Percentiles rank a stretch among this genome's conserved stretches.
Conservation (phyloP, 2,888 invertebrate species). For the Synanthedon myopaeformis region DNA sequence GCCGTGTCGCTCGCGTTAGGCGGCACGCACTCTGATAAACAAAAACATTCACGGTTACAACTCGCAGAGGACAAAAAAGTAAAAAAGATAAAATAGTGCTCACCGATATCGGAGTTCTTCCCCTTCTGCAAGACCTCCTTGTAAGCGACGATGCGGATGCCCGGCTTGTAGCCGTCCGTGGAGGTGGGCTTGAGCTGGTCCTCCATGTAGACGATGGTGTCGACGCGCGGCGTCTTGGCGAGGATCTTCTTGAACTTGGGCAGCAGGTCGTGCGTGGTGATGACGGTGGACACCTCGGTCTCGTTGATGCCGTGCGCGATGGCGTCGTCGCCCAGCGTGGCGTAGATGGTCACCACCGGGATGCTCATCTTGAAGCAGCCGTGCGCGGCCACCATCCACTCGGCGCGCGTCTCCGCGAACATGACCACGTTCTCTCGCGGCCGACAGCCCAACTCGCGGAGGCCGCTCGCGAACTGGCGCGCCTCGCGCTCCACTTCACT, state of each 20-base stretch:
- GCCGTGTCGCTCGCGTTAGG: conserved; percentile 85
- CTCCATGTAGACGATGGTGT: conserved; percentile 88
- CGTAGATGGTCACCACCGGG: conserved; percentile 94
- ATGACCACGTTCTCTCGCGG: conserved; percentile 81
- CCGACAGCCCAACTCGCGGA: conserved; percentile 77
- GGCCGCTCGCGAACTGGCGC: conserved; percentile 84
- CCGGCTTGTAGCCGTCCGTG: conserved; percentile 76
- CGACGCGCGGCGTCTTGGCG: conserved; percentile 77
- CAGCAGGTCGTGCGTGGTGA: conserved; percentile 92
- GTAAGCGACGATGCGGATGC: conserved; percentile 80
- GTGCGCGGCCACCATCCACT: conserved; percentile 92
- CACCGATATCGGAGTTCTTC: conserved; percentile 42
- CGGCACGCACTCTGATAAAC: conserved; percentile 65
- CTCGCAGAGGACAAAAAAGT: too few relatives aligned
- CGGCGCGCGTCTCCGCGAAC: conserved; percentile 92
- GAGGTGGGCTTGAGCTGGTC: conserved; percentile 84
- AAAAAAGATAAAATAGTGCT: conserved; percentile 9
- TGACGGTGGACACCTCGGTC: conserved; percentile 92
- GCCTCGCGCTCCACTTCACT: conserved; percentile 82
- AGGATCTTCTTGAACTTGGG: conserved; percentile 89
- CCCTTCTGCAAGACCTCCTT: conserved; percentile 67
- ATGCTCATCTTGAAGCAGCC: conserved; percentile 89
- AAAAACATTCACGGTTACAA: background rate
- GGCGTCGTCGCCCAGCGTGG: conserved; percentile 96
- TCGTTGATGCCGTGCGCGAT: conserved; percentile 97